Percentiles rank a stretch among this genome's conserved stretches.
Evolutionary conservation across 1,140 invertebrate genomes (phyloP).

Genomic region (Pinna nobilis): DNA sequence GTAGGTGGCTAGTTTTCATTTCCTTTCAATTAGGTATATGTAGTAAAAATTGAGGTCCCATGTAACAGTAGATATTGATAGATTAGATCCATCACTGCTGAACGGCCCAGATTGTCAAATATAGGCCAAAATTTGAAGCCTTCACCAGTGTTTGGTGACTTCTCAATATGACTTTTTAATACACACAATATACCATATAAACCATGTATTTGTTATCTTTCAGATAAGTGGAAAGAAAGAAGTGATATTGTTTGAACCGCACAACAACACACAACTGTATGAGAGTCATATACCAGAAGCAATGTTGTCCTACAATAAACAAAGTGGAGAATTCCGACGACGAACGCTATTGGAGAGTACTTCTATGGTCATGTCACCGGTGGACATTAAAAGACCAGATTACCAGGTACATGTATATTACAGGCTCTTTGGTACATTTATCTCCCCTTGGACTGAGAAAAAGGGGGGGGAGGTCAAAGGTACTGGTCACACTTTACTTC

Average conservation of each 20-base stretch:
- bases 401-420: conserved; percentile 55
- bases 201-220: conserved; percentile 11
- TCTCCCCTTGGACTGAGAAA: no score
- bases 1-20: no score
- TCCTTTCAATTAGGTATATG: no score
- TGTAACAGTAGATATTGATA: no score
- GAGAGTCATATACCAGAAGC: conserved; percentile 71
- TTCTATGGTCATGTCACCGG: conserved; percentile 72
- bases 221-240: conserved; percentile 70
- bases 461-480: background rate
- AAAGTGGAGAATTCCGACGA: conserved; percentile 50
- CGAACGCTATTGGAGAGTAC: conserved; percentile 63
- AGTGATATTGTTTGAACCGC: conserved; percentile 69
- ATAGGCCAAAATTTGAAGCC: no score
- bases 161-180: no score
- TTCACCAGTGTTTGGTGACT: no score
- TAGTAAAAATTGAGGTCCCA: no score
- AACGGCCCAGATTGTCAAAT: no score
- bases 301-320: conserved; percentile 53
- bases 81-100: no score
- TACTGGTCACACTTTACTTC: background rate
- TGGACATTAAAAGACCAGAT: conserved; percentile 64
- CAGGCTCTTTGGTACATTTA: no score
- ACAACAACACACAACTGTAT: conserved; percentile 64
- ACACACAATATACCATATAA: no score